Percentiles rank a stretch among this genome's conserved stretches.
phyloP scores from a whole-genome alignment of 1,140 invertebrate species.

The Papilio aristodemus region DNA sequence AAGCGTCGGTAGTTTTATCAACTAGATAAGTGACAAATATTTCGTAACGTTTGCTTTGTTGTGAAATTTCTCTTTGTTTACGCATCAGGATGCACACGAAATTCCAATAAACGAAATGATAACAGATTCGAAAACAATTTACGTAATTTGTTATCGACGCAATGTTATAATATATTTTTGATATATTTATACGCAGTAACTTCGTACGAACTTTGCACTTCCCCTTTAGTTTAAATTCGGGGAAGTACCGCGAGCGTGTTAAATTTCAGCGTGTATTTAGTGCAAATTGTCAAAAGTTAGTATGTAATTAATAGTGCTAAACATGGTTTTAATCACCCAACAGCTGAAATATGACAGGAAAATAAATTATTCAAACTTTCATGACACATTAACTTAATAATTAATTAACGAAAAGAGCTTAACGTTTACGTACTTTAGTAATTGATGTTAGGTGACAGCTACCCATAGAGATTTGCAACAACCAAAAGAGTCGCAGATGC shows the following conservation, averaged over 20 bases:
- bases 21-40: neutral
- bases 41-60: slow-evolving; percentile 10
- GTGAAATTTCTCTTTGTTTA: slow-evolving; percentile 18
- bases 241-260: neutral
- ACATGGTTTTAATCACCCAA: no score
- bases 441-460: no score
- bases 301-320: neutral
- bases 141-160: slow-evolving; percentile 2
- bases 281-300: neutral
- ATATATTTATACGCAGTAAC: neutral
- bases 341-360: no score
- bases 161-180: neutral
- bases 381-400: no score
- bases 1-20: neutral
- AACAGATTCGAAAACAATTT: slow-evolving; percentile 11
- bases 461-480: no score
- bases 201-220: neutral
- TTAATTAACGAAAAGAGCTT: no score
- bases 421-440: no score
- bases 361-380: no score
- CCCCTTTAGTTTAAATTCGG: neutral
- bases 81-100: slow-evolving; percentile 12
- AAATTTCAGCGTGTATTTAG: neutral
- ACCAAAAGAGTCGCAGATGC: no score
- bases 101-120: slow-evolving; percentile 13